Evolutionary conservation across 2,113 vertebrate genomes (phyloP), one percentile per base, ranked within the genome.

Genomic region (Marmota monax): DNA sequence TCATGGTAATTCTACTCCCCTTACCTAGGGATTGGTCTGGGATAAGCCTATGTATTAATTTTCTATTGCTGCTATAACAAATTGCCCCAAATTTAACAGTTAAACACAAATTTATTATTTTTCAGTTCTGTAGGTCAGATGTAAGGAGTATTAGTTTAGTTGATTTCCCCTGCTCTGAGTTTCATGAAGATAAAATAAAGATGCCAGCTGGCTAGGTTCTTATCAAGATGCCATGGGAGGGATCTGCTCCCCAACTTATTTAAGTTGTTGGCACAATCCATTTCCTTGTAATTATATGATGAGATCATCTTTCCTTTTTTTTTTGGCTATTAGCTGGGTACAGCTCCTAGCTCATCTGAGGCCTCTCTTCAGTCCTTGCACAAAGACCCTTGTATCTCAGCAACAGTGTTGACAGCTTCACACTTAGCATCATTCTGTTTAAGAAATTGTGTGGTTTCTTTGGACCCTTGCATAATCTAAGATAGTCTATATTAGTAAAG

Each of bases 101-200:
- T 93, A 16, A 79, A 58, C 13, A 88, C 29, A 72, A 51, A 53
- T 53, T 39, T 91, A 53, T 42, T 86, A 53, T 88, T 80, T 45
- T 20, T 91, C 10, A 27, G 32, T 95, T 84, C 58, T 53, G 2
- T 69, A 77, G 69, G 32, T 69, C 32, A 83, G 22, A 73, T 69
- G 56, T 84, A 92, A 69, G 56, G 20, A 13, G 51, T 95, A 45
- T 45, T 45, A 25, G 53, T 37, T 92, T 4, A 0, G 14, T 69
- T 94, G 87, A 20, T 91, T 93, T 93, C 37, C 89, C 89, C 58
- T 48, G 58, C 6, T 70, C 6, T 88, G 56, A 48, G 37, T 53
- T 96, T 91, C 18, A 17, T 27, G 86, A 93, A 76, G 53, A 88
- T 32, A 91, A 95, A 92, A 95, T 58, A 5, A 93, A 93, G 61